Evolutionary conservation across 2,113 vertebrate genomes (phyloP), one percentile per base, ranked within the genome.

Genomic region (Bombycilla garrulus): DNA sequence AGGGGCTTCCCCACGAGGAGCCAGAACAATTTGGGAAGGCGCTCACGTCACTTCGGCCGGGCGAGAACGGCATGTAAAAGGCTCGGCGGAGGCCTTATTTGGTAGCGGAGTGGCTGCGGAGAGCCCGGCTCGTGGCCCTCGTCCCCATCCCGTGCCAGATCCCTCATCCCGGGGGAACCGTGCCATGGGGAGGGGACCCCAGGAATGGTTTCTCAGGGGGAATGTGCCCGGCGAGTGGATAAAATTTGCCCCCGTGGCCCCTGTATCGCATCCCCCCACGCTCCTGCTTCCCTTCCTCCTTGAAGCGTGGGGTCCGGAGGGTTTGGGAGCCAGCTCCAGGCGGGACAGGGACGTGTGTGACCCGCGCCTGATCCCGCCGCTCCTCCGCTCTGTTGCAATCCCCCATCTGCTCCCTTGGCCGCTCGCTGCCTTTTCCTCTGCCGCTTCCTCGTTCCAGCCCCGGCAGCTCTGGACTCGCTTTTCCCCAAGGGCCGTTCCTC

Each of bases 61-160:
- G 72, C 25, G 48, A 91, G 93, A 84, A 84, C 83, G 81, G 90
- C 88, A 84, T 73, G 95, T 86, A 50, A 88, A 93, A 88, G 40
- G 80, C 88, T 94, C 33, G 19, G 40, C 23, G 10, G 94, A 93
- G 81, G 70, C 94, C 96, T 96, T 96, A 96, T 95, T 94, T 96
- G 94, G 96, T 93, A 91, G 89, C 51, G 2, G 70, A 94, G 67
- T 38, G 1, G 64, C 93, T 94, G 88, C 8, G 4, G 79, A 62
- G 88, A 90, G 35, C 77, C 80, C 40, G 2, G 73, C 88, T 69
- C 56, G 5, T 40, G 79, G 88, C 92, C 73, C 77, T 78, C 10
- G 5, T 83, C 67, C 64, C 86, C 50, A 29, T 88, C 83, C 88
- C 45, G 5, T 76, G 90, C 81, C 92, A 93, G 77, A 89, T 86